Base-by-base conservation (phyloP, 2,888 invertebrate genomes). In the Chironomus tentans region DNA sequence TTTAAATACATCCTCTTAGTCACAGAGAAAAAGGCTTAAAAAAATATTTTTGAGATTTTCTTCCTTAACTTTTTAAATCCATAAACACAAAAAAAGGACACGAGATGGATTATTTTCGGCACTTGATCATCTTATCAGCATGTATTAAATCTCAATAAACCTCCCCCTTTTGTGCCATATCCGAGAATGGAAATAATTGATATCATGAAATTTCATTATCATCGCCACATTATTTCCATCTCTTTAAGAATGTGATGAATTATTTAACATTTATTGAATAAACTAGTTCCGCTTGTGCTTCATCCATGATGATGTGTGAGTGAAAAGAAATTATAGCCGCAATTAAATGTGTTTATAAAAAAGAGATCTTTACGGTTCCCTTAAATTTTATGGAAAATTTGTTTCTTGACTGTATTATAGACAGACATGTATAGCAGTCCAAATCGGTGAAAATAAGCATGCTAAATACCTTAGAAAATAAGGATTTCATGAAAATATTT, bases 171-270 rank as follows among this genome's bases (percentile, higher is more conserved):
- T 10, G 7, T 38, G 10, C 38, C 7, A 38, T 38, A 38, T 1
- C 10, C 10, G 10, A 38, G 7, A 1, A 38, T 28, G 28, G 28
- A 5, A 28, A 28, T 28, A 28, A 28, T 28, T 28, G 28, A 28
- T 50, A 10, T n/a, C 50, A 50, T 50, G 50, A 50, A 50, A n/a
- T 50, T 50, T 50, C 50, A 50, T 72, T 72, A 72, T 72, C 61
- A 61, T 61, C 72, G 72, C 72, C 61, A 61, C 28, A 72, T 72
- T 72, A 72, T 72, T 72, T 72, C 72, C 72, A 72, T 72, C 72
- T 72, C 56, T 72, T 72, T 72, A 72, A 62, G 71, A 72, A 72
- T 56, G 72, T 72, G 72, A 72, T 72, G 72, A 72, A 72, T 72
- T 72, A 72, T 61, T 70, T 56, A 61, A 72, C 5, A 28, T 28